phyloP scores from a whole-genome alignment of 2,113 vertebrate genomes.

The Poecilia latipinna region DNA sequence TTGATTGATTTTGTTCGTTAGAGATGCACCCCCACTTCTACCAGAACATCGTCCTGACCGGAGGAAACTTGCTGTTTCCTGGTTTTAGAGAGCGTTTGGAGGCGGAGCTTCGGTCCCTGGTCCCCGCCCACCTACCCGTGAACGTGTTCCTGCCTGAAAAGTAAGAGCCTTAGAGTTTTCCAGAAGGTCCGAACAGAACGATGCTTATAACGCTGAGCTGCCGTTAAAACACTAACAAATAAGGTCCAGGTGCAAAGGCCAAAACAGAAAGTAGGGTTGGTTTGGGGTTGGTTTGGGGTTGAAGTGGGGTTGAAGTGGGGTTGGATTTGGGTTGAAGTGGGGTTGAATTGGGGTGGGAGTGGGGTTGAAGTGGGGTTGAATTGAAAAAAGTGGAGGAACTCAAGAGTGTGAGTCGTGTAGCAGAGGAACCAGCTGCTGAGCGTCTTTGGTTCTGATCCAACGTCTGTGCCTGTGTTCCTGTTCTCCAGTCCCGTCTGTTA shows the following conservation, averaged over 20 bases:
- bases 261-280: too few relatives aligned
- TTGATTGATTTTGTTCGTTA: constrained; percentile 60
- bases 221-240: too few relatives aligned
- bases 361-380: too few relatives aligned
- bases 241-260: too few relatives aligned
- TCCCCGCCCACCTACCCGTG: constrained; percentile 91
- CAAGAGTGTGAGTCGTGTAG: neutral
- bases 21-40: constrained; percentile 99
- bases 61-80: constrained; percentile 91
- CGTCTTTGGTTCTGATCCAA: neutral
- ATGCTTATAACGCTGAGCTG: too few relatives aligned
- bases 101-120: constrained; percentile 91
- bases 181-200: too few relatives aligned
- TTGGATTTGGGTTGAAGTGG: too few relatives aligned
- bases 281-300: too few relatives aligned
- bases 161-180: constrained; percentile 71
- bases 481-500: constrained; percentile 89
- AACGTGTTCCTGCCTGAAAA: constrained; percentile 89
- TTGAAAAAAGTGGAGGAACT: too few relatives aligned
- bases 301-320: too few relatives aligned
- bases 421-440: too few relatives aligned
- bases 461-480: neutral
- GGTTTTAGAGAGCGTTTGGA: constrained; percentile 94
- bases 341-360: too few relatives aligned
- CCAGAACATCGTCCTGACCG: constrained; percentile 95